Evolutionary conservation across 1,140 invertebrate genomes (phyloP).

Genomic region (Platyscapa corneri): DNA sequence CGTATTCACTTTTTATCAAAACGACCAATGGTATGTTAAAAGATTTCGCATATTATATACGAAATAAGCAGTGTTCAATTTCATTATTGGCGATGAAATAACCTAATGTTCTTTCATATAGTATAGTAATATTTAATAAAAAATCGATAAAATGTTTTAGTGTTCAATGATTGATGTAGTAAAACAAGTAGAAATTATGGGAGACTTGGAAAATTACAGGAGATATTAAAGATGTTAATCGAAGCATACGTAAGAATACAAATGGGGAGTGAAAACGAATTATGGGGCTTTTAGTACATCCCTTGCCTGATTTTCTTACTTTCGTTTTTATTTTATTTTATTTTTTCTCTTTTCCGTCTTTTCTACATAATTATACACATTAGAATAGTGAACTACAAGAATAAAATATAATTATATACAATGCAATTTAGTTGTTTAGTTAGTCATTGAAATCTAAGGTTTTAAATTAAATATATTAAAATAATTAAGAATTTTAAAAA

Average conservation of each 20-base stretch:
- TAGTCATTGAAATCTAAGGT: too few relatives aligned
- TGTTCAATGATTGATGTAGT: conserved; percentile 7
- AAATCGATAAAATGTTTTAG: conserved; percentile 12
- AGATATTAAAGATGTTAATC: neutral
- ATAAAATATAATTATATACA: too few relatives aligned
- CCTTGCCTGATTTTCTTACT: neutral
- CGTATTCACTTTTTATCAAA: too few relatives aligned
- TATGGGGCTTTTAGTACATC: neutral
- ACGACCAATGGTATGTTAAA: too few relatives aligned
- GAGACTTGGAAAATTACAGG: neutral
- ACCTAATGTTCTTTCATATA: neutral
- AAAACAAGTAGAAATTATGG: neutral
- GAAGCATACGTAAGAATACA: neutral
- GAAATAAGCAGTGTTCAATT: too few relatives aligned
- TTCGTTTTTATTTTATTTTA: neutral
- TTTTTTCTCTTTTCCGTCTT: too few relatives aligned
- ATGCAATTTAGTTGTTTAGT: too few relatives aligned
- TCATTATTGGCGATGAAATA: neutral
- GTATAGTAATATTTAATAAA: neutral
- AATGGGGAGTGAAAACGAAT: neutral
- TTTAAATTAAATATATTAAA: too few relatives aligned
- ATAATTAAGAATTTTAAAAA: too few relatives aligned
- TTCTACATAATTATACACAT: too few relatives aligned
- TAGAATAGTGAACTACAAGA: too few relatives aligned
- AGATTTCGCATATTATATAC: too few relatives aligned